Base-by-base conservation (phyloP, 2,888 invertebrate genomes). In the Stratiomys singularior region DNA sequence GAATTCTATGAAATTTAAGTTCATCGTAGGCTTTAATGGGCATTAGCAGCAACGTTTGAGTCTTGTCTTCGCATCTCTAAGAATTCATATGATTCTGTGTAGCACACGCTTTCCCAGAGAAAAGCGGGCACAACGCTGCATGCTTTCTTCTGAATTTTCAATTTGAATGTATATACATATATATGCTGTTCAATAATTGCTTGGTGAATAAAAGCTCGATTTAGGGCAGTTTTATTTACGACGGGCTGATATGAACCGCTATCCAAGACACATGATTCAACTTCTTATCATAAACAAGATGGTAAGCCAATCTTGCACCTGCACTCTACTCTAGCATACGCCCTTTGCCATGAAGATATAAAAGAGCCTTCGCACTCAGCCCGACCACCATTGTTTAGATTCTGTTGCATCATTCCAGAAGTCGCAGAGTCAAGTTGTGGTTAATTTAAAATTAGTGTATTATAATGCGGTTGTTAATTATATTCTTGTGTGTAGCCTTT, bases 151-250 rank as follows among this genome's bases (percentile, higher is more conserved):
- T 37, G 9, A 37, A 5, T 37, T 37, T 37, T 9, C 37, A 5
- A 37, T 37, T 37, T 37, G 9, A 37, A 37, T 37, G 9, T 37
- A 37, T 37, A n/a, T n/a, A n/a, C n/a, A n/a, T n/a, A n/a, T 37
- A 3, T 37, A 37, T 5, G 9, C 37, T 37, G 37, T 5, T n/a
- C n/a, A n/a, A n/a, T n/a, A n/a, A n/a, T n/a, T n/a, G 37, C 37
- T 37, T 37, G 37, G 37, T 37, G 37, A 3, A 37, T 37, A 37
- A 37, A 37, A 37, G 3, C 9, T 37, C 37, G 9, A 37, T 37
- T 52, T 52, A 52, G 18, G 13, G 52, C 52, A 52, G 52, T 52
- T 52, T 52, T 52, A 52, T 52, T 52, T 52, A 52, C 18, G 52
- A 18, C 4, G 4, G 18, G 18, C 3, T 4, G 7, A 52, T 52